Conservation (phyloP, 2,797 vertebrate species). For the Denticeps clupeoides region DNA sequence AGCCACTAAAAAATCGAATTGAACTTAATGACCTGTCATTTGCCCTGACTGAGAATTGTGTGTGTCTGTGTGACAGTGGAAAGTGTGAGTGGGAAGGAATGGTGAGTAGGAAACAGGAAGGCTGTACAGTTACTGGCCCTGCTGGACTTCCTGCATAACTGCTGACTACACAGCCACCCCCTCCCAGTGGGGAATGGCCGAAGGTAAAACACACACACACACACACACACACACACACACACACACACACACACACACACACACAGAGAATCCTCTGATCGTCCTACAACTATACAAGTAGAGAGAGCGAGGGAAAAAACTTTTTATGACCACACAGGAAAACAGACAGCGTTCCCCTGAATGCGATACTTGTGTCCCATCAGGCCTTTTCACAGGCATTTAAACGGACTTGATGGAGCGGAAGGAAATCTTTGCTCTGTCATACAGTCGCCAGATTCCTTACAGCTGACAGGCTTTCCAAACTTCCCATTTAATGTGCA, state of each 20-base stretch:
- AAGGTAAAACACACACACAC: slow-evolving; percentile 18
- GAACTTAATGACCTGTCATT: too few species aligned
- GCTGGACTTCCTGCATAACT: slow-evolving; percentile 21
- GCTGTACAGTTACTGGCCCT: slow-evolving; percentile 6
- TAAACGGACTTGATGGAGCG: too few species aligned
- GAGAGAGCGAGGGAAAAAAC: background rate
- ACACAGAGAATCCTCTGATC: background rate
- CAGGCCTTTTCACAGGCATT: slow-evolving; percentile 22
- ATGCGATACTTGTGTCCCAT: slow-evolving; percentile 16
- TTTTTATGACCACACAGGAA: slow-evolving; percentile 21
- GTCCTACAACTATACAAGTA: background rate
- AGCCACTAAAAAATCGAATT: too few species aligned
- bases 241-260: background rate
- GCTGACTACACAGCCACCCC: slow-evolving; percentile 19
- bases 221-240: slow-evolving; percentile 1
- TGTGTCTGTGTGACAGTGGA: too few species aligned
- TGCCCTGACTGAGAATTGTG: too few species aligned
- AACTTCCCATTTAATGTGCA: slow-evolving; percentile 13
- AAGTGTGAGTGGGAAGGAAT: too few species aligned
- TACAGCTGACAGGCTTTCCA: slow-evolving; percentile 6
- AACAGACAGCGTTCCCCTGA: slow-evolving; percentile 14
- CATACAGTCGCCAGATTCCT: background rate
- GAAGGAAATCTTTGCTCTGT: too few species aligned
- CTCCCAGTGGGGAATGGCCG: slow-evolving; percentile 8
- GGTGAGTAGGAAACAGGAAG: background rate